Percentiles rank a stretch among this genome's conserved stretches.
Evolutionary conservation across 2,888 invertebrate genomes (phyloP).

Genomic region (Syrista parreyssii): DNA sequence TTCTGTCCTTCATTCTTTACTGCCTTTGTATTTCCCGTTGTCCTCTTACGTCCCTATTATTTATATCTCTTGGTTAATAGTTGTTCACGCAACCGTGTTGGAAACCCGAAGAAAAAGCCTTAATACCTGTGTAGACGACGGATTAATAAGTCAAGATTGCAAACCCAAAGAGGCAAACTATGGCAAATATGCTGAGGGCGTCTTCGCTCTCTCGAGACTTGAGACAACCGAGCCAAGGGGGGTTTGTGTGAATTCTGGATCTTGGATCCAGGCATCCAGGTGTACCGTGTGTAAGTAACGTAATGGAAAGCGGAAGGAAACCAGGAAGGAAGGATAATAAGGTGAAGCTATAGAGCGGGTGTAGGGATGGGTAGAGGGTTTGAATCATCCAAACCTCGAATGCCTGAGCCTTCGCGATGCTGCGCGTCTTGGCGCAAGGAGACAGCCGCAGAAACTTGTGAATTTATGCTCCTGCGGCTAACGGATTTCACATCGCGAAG

Average conservation of each 20-base stretch:
- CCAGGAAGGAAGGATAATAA: constrained; percentile 36
- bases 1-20: neutral
- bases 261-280: constrained; percentile 8
- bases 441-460: constrained; percentile 57
- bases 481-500: neutral
- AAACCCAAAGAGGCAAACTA: constrained; percentile 1
- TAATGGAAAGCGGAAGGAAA: constrained; percentile 45
- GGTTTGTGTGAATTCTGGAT: neutral
- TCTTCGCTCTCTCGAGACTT: neutral
- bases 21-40: neutral
- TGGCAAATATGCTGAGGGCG: constrained; percentile 1
- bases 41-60: neutral
- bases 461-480: constrained; percentile 46
- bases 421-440: constrained; percentile 15
- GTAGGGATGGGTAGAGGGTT: constrained; percentile 1
- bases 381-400: neutral
- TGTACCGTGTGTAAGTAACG: constrained; percentile 39
- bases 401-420: neutral
- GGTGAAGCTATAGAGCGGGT: constrained; percentile 12
- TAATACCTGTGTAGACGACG: neutral
- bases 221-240: neutral
- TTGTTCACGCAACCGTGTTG: neutral
- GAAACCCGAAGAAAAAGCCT: neutral
- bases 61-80: neutral
- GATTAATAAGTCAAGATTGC: neutral